Evolutionary conservation across 2,797 vertebrate genomes (phyloP).

Genomic region (Scyliorhinus canicula): DNA sequence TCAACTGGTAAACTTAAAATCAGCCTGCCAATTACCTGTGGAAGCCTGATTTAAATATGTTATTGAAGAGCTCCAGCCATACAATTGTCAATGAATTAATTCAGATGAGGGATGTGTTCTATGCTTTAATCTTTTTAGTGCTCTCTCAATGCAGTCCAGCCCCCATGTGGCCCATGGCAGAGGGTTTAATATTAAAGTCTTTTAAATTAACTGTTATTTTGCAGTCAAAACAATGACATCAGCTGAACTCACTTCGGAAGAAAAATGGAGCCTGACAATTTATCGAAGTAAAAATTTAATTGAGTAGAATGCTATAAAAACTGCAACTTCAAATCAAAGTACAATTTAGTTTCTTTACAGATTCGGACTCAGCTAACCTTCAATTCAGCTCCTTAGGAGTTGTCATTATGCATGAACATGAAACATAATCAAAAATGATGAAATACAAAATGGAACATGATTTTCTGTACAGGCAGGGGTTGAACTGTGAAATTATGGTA

Average conservation of each 20-base stretch:
- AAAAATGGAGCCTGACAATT: neutral
- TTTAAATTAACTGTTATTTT: neutral
- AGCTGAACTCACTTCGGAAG: neutral
- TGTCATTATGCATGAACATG: neutral
- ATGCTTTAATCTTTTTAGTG: neutral
- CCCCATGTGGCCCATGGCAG: neutral
- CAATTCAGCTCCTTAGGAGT: neutral
- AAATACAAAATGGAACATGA: constrained; percentile 2
- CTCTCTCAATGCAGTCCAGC: neutral
- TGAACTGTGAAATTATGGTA: neutral
- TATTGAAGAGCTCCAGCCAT: neutral
- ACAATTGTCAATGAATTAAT: neutral
- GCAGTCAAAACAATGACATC: neutral
- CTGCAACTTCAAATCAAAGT: neutral
- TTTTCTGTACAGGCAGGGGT: neutral
- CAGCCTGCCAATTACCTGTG: neutral
- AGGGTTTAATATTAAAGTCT: neutral
- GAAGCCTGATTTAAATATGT: neutral
- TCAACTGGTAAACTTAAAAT: neutral
- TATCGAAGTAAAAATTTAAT: neutral
- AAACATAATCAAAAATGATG: neutral
- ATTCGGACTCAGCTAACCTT: neutral
- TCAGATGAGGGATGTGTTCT: neutral
- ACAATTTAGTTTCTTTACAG: neutral
- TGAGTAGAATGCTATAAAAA: neutral